Evolutionary conservation across 1,140 invertebrate genomes (phyloP).

Genomic region (Spodoptera frugiperda): DNA sequence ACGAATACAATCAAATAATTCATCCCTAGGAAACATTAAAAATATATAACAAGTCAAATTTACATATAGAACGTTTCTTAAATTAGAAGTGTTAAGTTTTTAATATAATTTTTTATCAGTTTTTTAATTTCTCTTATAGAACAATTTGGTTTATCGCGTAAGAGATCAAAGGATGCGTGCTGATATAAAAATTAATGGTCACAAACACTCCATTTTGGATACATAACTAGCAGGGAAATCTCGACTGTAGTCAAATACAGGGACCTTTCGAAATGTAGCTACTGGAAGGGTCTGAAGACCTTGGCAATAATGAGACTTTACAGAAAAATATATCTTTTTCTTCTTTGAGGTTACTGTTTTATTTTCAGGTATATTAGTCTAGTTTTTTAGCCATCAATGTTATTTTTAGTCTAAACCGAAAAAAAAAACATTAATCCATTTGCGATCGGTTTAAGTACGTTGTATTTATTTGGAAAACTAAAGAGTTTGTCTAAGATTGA

Average conservation of each 20-base stretch:
- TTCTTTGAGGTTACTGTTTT: too few relatives aligned
- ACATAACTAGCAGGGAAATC: conserved; percentile 67
- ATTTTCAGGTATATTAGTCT: too few relatives aligned
- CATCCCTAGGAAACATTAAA: conserved; percentile 24
- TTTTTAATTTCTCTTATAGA: conserved; percentile 36
- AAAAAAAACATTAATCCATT: too few relatives aligned
- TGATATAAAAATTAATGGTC: conserved; percentile 76
- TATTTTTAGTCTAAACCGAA: too few relatives aligned
- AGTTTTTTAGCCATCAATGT: too few relatives aligned
- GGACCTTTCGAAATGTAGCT: not conserved
- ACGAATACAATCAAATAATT: conserved; percentile 1
- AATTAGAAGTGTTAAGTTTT: conserved; percentile 46
- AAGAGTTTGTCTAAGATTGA: too few relatives aligned
- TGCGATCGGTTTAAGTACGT: too few relatives aligned
- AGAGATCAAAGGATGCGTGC: conserved; percentile 67
- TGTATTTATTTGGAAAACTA: too few relatives aligned
- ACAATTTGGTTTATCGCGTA: conserved; percentile 32
- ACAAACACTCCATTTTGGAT: conserved; percentile 70
- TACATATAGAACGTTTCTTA: conserved; percentile 10
- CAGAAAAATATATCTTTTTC: not conserved
- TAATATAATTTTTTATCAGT: conserved; percentile 52
- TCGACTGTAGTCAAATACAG: conserved; percentile 30
- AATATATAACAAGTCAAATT: conserved; percentile 17
- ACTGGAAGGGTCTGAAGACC: not conserved
- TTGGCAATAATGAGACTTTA: not conserved